Percentiles rank a stretch among this genome's conserved stretches.
Conservation (phyloP, 2,888 invertebrate species). For the Argyra leucocephala region DNA sequence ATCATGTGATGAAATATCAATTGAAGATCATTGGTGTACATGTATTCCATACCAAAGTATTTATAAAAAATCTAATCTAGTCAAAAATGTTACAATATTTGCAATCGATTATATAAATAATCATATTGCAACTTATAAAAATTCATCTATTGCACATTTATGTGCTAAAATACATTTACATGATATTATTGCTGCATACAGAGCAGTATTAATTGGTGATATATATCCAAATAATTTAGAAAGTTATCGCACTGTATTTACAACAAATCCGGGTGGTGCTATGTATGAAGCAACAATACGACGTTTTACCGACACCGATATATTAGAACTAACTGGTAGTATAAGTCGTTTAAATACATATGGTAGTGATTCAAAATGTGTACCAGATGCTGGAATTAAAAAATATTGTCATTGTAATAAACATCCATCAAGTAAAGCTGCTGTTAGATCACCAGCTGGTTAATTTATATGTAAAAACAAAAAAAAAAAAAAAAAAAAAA, state of each 20-base stretch:
- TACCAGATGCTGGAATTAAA: slow-evolving; percentile 47
- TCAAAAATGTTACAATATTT: slow-evolving; percentile 45
- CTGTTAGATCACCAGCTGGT: neutral
- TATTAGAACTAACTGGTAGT: slow-evolving; percentile 48
- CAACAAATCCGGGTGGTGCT: slow-evolving; percentile 57
- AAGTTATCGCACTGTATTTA: slow-evolving; percentile 59
- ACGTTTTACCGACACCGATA: slow-evolving; percentile 34
- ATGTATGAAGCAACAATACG: slow-evolving; percentile 62
- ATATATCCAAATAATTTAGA: slow-evolving; percentile 24
- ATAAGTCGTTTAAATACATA: slow-evolving; percentile 54
- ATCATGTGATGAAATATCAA: slow-evolving; percentile 58
- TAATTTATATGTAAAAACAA: neutral
- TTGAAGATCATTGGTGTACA: slow-evolving; percentile 68
- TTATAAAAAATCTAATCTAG: slow-evolving; percentile 44
- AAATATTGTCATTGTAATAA: slow-evolving; percentile 50
- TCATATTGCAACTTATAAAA: slow-evolving; percentile 31
- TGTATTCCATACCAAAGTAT: slow-evolving; percentile 51
- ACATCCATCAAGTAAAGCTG: neutral
- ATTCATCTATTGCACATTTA: slow-evolving; percentile 35
- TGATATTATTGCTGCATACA: slow-evolving; percentile 48
- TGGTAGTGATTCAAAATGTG: slow-evolving; percentile 46
- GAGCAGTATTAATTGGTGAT: slow-evolving; percentile 28
- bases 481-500: neutral
- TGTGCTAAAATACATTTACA: slow-evolving; percentile 50
- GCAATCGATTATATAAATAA: slow-evolving; percentile 36